A percentile compares a stretch with the other conserved stretches of the same genome.
Evolutionary conservation across 53 echinoderm and acorn worm species (phyloP).

Genomic region (Stichopus horrens): DNA sequence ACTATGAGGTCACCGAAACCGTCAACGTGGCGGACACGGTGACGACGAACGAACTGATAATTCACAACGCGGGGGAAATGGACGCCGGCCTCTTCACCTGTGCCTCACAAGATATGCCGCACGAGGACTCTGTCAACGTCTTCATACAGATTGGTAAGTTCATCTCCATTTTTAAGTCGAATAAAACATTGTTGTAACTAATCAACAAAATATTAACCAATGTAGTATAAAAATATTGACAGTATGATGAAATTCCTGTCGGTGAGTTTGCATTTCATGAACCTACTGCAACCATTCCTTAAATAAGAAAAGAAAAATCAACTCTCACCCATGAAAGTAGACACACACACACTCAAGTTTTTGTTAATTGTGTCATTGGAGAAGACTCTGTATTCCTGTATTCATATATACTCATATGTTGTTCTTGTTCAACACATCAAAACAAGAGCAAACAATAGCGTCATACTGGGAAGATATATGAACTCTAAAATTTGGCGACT

Average conservation of each 20-base stretch:
- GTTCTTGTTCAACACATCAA: too few relatives aligned
- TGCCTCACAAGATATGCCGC: constrained; percentile 25
- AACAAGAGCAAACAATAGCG: too few relatives aligned
- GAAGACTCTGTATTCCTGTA: too few relatives aligned
- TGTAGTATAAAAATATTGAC: too few relatives aligned
- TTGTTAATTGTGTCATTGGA: too few relatives aligned
- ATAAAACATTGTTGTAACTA: neutral
- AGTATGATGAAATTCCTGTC: neutral
- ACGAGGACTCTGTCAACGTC: neutral
- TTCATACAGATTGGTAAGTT: neutral
- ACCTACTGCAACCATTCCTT: neutral
- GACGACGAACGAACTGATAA: constrained; percentile 18
- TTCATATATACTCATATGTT: too few relatives aligned
- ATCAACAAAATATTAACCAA: too few relatives aligned
- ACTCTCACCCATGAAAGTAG: too few relatives aligned
- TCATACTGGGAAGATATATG: too few relatives aligned
- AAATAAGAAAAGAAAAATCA: too few relatives aligned
- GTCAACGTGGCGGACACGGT: neutral
- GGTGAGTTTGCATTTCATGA: neutral
- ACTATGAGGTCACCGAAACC: constrained; percentile 14
- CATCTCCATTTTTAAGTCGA: neutral
- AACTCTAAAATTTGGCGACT: too few relatives aligned
- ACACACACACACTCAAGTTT: too few relatives aligned
- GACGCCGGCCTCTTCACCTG: constrained; percentile 11
- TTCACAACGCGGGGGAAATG: neutral